Conservation (phyloP, 2,797 vertebrate species). For the Atherinosoma microstoma region DNA sequence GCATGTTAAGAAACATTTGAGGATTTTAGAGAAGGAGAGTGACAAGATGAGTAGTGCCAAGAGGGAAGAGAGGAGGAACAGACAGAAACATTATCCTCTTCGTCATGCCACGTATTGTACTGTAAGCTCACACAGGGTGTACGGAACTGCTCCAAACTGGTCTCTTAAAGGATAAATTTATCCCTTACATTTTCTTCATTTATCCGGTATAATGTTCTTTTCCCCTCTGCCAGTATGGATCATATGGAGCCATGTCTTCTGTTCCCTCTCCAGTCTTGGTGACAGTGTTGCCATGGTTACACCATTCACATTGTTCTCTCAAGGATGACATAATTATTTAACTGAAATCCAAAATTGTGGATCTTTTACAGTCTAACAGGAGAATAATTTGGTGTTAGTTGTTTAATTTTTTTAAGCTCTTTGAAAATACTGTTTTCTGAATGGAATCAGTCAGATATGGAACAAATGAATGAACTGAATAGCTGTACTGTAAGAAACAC, state of each 20-base stretch:
- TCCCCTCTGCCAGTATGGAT: not conserved
- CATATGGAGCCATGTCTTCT: constrained; percentile 31
- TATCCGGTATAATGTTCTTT: constrained; percentile 36
- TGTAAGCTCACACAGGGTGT: constrained; percentile 53
- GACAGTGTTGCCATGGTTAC: constrained; percentile 61
- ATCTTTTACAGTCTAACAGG: constrained; percentile 9
- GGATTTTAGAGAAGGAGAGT: constrained; percentile 43
- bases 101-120: constrained; percentile 55
- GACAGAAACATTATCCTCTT: constrained; percentile 65
- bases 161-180: constrained; percentile 52
- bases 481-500: not conserved
- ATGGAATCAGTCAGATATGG: not conserved
- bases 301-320: constrained; percentile 59
- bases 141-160: constrained; percentile 53
- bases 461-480: not conserved
- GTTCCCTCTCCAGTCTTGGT: constrained; percentile 35
- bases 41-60: constrained; percentile 9
- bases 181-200: constrained; percentile 45
- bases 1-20: constrained; percentile 23
- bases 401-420: not conserved
- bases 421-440: not conserved
- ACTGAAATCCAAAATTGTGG: constrained; percentile 24
- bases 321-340: constrained; percentile 55
- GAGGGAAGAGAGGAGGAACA: constrained; percentile 41
- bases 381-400: constrained; percentile 10